Percentiles rank a stretch among this genome's conserved stretches.
Conservation (phyloP, 2,797 vertebrate species). For the Gadopsis bispinosus region DNA sequence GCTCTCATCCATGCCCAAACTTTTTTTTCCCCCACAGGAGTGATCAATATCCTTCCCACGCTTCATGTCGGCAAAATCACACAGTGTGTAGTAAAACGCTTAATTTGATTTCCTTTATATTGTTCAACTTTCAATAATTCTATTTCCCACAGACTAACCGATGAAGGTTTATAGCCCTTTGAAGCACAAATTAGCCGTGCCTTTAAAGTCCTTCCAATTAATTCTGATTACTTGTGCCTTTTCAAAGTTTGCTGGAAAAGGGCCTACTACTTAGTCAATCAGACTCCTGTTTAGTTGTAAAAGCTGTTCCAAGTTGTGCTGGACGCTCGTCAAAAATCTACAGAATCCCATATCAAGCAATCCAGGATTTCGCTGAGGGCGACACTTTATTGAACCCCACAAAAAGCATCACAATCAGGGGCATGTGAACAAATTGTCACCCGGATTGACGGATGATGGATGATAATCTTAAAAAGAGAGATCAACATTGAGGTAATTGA, state of each 20-base stretch:
- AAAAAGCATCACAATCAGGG: too few species aligned
- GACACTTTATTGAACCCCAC: neutral
- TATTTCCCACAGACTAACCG: neutral
- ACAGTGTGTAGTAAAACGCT: neutral
- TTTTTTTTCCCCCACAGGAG: neutral
- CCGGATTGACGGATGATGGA: too few species aligned
- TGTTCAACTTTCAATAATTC: neutral
- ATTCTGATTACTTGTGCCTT: slow-evolving; percentile 25
- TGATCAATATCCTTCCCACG: neutral
- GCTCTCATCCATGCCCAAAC: neutral
- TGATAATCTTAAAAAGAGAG: too few species aligned
- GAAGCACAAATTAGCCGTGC: neutral
- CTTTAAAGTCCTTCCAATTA: slow-evolving; percentile 15
- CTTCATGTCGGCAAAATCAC: slow-evolving; percentile 1
- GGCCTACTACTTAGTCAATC: neutral
- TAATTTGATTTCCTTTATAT: slow-evolving; percentile 2
- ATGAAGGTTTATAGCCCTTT: slow-evolving; percentile 12
- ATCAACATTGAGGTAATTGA: too few species aligned
- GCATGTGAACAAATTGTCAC: too few species aligned
- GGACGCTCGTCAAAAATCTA: neutral
- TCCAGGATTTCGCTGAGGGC: neutral
- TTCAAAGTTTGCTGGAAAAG: slow-evolving; percentile 14
- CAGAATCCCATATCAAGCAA: neutral
- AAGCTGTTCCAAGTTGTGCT: neutral
- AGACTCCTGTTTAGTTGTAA: neutral